Evolutionary conservation across 2,797 vertebrate genomes (phyloP), one percentile per base, ranked within the genome.

Genomic region (Neopelma chrysocephalum): DNA sequence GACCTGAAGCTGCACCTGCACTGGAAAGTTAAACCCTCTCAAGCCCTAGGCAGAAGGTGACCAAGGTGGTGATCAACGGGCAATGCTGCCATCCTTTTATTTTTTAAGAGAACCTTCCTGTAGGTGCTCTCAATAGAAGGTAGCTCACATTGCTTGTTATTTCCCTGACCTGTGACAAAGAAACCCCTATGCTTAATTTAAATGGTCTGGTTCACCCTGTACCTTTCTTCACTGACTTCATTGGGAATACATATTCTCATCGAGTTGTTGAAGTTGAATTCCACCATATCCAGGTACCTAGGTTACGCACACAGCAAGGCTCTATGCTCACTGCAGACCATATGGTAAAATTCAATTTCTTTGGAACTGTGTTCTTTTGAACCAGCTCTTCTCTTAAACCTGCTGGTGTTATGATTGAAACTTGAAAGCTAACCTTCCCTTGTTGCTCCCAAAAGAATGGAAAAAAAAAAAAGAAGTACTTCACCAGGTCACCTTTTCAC

Each of bases 331-430:
- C 66, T 82, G 54, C 54, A 95, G 69, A 82, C 43, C 43, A 81
- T 71, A 77, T 70, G 75, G 72, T 78, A 96, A 97, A 98, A 96
- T 93, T 92, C 66, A 83, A 62, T 97, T 96, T 96, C 62, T 94
- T 86, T 82, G 80, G 57, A 96, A 93, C 82, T 81, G 27, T 61
- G 61, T 91, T 93, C 34, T 56, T 93, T 95, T 91, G 61, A 96
- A 78, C 64, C 78, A 93, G 32, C 50, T 96, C 36, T 64, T 21
- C 47, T 90, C 69, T 87, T 89, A 94, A 86, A 82, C 42, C 21
- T 3, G 1, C 25, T 53, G n/a, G 53, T 56, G 34, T 75, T 86
- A 48, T 57, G 77, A 88, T 8, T 75, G 61, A 68, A 95, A 71
- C 48, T 85, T 90, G 65, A 90, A 91, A 91, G 80, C 3, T 76